Evolutionary conservation across 2,797 vertebrate genomes (phyloP), one percentile per base, ranked within the genome.

Genomic region (Sebastes vulpes): DNA sequence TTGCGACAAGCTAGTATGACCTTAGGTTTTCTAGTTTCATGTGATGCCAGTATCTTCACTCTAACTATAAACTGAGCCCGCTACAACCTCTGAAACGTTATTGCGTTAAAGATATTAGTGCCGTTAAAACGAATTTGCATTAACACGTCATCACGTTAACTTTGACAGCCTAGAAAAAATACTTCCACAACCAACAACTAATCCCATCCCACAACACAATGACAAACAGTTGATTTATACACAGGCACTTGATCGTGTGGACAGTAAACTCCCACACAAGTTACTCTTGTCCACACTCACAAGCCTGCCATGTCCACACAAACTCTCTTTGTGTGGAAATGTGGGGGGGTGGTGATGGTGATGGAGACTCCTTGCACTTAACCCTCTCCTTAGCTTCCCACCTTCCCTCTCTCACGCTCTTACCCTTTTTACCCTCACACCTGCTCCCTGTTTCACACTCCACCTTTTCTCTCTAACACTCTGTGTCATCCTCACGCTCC

Each of bases 371-470:
- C 26, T 59, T 57, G 77, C 61, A 76, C 53, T 82, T 85, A 82
- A 81, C 74, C 68, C 60, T 83, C 56, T 81, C 64, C 65, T 83
- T 70, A 58, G 64, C 81, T 69, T 80, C 66, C 65, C 70, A 23
- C 75, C 76, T 77, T 29, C 29, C 23, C 53, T 83, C 53, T 82
- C 59, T 79, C 72, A 82, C 69, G 28, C 66, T 31, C 68, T 66
- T 63, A 68, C 69, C 63, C n/a, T 81, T 79, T 88, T 87, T 75
- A 79, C 77, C 79, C 75, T 89, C 61, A 77, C 92, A 92, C 89
- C 85, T 92, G 79, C 89, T 91, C 88, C 59, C 57, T 60, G 59
- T 79, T 83, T 90, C 86, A 85, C 92, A 73, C 74, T 59, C 64
- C 59, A 76, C 75, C 73, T 81, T 78, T 80, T 50, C 65, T 89